phyloP scores from a whole-genome alignment of 2,797 vertebrate species.

The Sebastes alutus region DNA sequence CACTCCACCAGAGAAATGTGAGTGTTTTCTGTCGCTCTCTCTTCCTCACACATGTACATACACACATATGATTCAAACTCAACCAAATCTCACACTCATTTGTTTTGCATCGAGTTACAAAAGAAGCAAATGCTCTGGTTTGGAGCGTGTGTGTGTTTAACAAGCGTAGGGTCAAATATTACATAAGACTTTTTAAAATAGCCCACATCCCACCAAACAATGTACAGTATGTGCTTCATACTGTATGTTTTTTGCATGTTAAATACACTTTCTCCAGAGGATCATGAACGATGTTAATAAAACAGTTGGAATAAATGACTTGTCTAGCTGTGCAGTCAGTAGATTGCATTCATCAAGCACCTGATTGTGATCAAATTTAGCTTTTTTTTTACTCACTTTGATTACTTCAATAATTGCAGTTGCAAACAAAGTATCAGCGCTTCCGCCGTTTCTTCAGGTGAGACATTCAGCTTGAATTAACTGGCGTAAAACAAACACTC shows the following conservation, averaged over 20 bases:
- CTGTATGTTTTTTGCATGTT: not conserved
- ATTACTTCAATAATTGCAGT: not conserved
- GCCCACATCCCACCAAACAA: not conserved
- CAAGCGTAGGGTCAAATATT: not conserved
- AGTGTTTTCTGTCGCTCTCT: conserved; percentile 68
- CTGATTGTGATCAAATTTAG: not conserved
- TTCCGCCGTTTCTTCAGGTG: not conserved
- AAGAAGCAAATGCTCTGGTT: not conserved
- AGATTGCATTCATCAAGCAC: not conserved
- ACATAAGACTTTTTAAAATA: not conserved
- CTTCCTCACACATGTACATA: not conserved
- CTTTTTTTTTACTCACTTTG: not conserved
- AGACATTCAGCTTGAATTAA: conserved; percentile 29
- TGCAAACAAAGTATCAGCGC: not conserved
- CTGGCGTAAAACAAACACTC: conserved; percentile 1
- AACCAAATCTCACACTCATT: not conserved
- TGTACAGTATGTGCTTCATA: not conserved
- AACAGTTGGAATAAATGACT: not conserved
- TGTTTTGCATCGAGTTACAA: not conserved
- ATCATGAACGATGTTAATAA: not conserved
- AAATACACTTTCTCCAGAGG: not conserved
- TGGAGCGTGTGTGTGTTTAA: not conserved
- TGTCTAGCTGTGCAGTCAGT: not conserved
- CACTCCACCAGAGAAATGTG: conserved; percentile 98
- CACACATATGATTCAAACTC: conserved; percentile 9